Conservation (phyloP, 2,797 vertebrate species). For the Chelon auratus region DNA sequence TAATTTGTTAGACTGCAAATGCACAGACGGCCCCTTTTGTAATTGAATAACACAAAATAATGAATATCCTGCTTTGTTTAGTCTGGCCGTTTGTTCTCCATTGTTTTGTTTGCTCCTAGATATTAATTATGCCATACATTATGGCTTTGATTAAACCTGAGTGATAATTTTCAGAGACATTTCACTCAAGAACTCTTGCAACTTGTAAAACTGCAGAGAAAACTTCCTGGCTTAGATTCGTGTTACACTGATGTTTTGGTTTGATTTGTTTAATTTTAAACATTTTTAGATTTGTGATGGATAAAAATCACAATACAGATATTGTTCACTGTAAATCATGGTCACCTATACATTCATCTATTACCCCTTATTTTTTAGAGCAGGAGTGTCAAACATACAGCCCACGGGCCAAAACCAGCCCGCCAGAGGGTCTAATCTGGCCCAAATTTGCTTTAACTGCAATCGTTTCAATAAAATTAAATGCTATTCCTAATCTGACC, state of each 20-base stretch:
- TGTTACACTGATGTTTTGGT: not conserved
- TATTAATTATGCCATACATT: conserved; percentile 65
- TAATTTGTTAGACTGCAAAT: conserved; percentile 78
- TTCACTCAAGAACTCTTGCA: conserved; percentile 24
- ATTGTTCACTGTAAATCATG: too few species aligned
- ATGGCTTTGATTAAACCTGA: conserved; percentile 68
- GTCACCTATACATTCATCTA: too few species aligned
- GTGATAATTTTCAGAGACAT: conserved; percentile 43
- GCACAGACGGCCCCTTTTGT: conserved; percentile 70
- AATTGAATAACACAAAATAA: conserved; percentile 83
- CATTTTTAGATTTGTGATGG: not conserved
- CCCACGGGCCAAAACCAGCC: too few species aligned
- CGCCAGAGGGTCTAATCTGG: too few species aligned
- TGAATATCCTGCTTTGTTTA: conserved; percentile 76
- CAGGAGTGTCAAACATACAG: too few species aligned
- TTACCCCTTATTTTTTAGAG: too few species aligned
- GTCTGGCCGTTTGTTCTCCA: conserved; percentile 62
- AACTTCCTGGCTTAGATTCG: conserved; percentile 1
- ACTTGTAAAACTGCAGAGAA: conserved; percentile 16
- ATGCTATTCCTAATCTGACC: too few species aligned
- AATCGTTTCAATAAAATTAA: too few species aligned
- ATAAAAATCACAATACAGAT: not conserved
- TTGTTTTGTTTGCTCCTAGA: conserved; percentile 58
- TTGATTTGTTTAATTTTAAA: not conserved
- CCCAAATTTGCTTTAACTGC: too few species aligned